phyloP scores from a whole-genome alignment of 1,140 invertebrate genomes.

The Oedothorax gibbosus region DNA sequence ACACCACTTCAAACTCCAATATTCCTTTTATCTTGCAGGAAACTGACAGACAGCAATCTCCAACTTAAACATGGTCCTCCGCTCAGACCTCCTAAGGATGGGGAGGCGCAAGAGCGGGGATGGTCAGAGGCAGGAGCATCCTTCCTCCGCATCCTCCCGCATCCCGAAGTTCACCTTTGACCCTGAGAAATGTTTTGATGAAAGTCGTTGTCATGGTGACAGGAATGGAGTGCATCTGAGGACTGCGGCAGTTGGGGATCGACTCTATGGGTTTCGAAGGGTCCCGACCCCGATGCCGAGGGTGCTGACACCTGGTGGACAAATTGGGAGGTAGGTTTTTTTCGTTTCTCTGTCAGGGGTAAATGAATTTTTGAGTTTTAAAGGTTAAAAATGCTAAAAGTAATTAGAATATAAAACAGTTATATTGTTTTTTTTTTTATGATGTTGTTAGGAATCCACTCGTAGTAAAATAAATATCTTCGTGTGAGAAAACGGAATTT shows the following conservation, averaged over 20 bases:
- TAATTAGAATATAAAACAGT: too few relatives aligned
- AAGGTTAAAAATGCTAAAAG: too few relatives aligned
- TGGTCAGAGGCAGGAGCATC: constrained; percentile 12
- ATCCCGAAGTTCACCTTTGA: constrained; percentile 48
- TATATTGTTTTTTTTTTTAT: too few relatives aligned
- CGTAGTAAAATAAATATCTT: too few relatives aligned
- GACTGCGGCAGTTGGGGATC: background rate
- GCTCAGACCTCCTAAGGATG: background rate
- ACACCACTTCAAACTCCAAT: constrained; percentile 1
- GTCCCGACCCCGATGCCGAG: constrained; percentile 39
- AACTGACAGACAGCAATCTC: background rate
- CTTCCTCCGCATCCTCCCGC: constrained; percentile 7
- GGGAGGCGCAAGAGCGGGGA: background rate
- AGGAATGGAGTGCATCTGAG: background rate
- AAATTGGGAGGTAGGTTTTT: constrained; percentile 1
- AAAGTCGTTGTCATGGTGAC: constrained; percentile 30
- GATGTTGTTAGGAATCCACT: too few relatives aligned
- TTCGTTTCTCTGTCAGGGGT: background rate
- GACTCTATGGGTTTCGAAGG: constrained; percentile 32
- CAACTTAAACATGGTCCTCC: constrained; percentile 36
- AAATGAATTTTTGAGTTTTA: too few relatives aligned
- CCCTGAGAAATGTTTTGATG: constrained; percentile 27
- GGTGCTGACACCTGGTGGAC: constrained; percentile 1
- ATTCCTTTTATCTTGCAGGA: background rate
- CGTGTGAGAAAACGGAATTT: too few relatives aligned